phyloP scores from a whole-genome alignment of 30 jellyfish, hydroid and myxozoan genomes.

The Chironex yamaguchii region DNA sequence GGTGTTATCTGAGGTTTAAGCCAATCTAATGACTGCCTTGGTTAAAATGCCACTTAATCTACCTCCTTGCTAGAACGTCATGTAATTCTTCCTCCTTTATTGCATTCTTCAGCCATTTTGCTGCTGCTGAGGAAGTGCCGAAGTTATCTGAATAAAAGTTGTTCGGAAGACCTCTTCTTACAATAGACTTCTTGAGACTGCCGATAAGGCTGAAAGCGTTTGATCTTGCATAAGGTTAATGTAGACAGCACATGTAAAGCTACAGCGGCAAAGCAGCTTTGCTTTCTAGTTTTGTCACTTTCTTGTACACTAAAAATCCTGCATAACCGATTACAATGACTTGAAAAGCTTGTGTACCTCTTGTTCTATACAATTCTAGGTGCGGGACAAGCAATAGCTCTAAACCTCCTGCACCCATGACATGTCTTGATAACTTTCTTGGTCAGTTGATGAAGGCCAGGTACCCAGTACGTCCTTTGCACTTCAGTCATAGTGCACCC shows the following conservation, averaged over 20 bases:
- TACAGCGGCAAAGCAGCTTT: slow-evolving; percentile 65
- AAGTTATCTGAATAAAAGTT: slow-evolving; percentile 46
- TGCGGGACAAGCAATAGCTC: not conserved
- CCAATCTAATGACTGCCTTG: slow-evolving; percentile 56
- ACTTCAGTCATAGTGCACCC: not conserved
- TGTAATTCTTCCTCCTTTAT: slow-evolving; percentile 22
- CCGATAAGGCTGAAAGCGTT: slow-evolving; percentile 1
- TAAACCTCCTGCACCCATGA: not conserved
- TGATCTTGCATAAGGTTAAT: slow-evolving; percentile 55
- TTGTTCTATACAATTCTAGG: slow-evolving; percentile 54
- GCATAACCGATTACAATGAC: slow-evolving; percentile 61
- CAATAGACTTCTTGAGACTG: slow-evolving; percentile 9
- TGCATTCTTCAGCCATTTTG: slow-evolving; percentile 28
- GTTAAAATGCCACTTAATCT: slow-evolving; percentile 61
- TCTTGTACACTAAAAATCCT: slow-evolving; percentile 31
- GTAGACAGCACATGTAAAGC: slow-evolving; percentile 67
- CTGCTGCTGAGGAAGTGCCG: slow-evolving; percentile 18
- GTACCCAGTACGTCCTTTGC: not conserved
- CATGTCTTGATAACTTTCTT: not conserved
- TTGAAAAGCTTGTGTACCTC: slow-evolving; percentile 34
- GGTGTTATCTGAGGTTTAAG: too few species aligned
- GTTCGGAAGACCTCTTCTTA: slow-evolving; percentile 41
- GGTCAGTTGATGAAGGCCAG: not conserved
- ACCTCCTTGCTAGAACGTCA: slow-evolving; percentile 16
- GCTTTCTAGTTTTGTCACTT: slow-evolving; percentile 1